Evolutionary conservation across 2,113 vertebrate species (phyloP), one percentile per base, ranked within the genome.

Genomic region (Psophia crepitans): DNA sequence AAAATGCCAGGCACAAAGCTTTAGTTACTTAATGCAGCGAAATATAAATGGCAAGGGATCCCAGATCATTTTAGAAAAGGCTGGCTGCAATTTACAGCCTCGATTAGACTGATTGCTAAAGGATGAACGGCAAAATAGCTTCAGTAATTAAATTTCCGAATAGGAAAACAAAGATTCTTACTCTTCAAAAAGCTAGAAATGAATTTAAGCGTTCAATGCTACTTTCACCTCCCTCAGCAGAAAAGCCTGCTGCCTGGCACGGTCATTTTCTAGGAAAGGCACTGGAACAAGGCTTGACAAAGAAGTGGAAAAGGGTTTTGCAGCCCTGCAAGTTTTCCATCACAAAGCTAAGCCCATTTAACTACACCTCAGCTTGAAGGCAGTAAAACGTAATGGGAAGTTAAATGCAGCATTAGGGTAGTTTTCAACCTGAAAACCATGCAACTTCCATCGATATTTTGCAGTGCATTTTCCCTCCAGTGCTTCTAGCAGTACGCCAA

Each of bases 1-100:
- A 94, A 96, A 97, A 96, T 79, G 75, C 70, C 82, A 90, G 58
- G 43, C 88, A 70, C 43, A 93, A 93, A 85, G 92, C 90, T 88
- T 84, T 27, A 46, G n/a, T 73, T 92, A 63, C 71, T 81, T 81
- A 84, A 70, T 58, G 61, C 49, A 51, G 63, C 27, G 49, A 61
- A 90, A 88, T 41, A 87, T 23, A 95, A 96, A 91, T 16, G 58
- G 75, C 82, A 92, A 93, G 71, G 7, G 39, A 92, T 80, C 56
- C 85, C 35, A 66, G 83, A 80, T 77, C 86, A 89, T 78, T 88
- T 92, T 35, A 84, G 93, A 85, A 86, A 73, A 83, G 64, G 46
- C 56, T 93, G 86, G 35, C 73, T 94, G 56, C 77, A 84, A 63
- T 54, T 87, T 81, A 56, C 63, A 68, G 57, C 33, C 56, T 78